phyloP scores from a whole-genome alignment of 2,797 vertebrate genomes.

The Sciaenops ocellatus region DNA sequence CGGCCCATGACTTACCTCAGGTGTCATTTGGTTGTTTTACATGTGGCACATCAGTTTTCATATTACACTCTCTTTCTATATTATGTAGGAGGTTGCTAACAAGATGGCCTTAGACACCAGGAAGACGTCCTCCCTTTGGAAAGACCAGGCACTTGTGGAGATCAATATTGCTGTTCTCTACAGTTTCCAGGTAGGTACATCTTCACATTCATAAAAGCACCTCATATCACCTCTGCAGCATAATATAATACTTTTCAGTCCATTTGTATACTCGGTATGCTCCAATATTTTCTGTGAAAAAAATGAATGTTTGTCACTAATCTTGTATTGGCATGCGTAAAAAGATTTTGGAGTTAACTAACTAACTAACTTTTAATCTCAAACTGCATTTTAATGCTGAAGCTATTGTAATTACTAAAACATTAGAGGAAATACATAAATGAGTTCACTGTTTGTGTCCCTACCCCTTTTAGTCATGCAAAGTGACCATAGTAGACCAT shows the following conservation, averaged over 20 bases:
- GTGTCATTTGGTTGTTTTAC: background rate
- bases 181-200: constrained; percentile 93
- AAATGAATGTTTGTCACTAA: background rate
- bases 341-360: too few species aligned
- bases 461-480: constrained; percentile 87
- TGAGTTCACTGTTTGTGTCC: background rate
- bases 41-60: background rate
- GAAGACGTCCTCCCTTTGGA: constrained; percentile 98
- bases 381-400: background rate
- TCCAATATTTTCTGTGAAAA: background rate
- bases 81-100: constrained; percentile 92
- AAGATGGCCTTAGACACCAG: constrained; percentile 95
- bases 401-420: background rate
- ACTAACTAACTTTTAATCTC: background rate
- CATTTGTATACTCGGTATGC: background rate
- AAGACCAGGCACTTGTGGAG: constrained; percentile 97
- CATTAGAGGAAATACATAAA: background rate
- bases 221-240: background rate
- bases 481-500: constrained; percentile 99
- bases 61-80: background rate
- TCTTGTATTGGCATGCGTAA: too few species aligned
- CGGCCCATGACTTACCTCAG: background rate
- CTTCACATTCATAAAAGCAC: background rate
- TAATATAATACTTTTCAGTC: background rate
- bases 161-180: constrained; percentile 97